phyloP scores from a whole-genome alignment of 2,113 vertebrate genomes.

The Hylia prasina region DNA sequence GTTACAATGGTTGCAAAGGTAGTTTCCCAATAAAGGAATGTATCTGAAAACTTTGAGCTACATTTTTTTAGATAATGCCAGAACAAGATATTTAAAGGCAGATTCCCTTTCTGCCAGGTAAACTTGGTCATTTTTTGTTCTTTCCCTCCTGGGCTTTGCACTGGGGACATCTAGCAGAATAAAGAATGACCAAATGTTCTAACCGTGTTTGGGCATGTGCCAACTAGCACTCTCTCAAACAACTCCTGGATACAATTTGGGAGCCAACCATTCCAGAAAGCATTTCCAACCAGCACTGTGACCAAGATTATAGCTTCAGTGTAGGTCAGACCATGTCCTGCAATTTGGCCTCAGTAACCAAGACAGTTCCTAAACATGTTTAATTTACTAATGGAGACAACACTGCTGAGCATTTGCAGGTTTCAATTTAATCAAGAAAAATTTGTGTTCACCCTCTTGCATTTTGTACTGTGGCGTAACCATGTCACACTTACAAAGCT shows the following conservation, averaged over 20 bases:
- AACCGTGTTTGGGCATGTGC: background rate
- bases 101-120: background rate
- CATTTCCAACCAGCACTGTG: background rate
- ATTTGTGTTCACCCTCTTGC: background rate
- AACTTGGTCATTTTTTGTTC: background rate
- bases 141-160: background rate
- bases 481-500: background rate
- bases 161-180: rapidly evolving
- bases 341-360: background rate
- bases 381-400: background rate
- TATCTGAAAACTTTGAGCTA: background rate
- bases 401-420: background rate
- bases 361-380: background rate
- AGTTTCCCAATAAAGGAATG: background rate
- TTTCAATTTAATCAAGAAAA: background rate
- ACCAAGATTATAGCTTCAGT: background rate
- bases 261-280: background rate
- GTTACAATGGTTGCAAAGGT: background rate
- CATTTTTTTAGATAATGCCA: background rate
- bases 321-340: background rate
- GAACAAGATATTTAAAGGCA: background rate
- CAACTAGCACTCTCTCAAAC: background rate
- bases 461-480: background rate
- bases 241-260: background rate
- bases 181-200: background rate